Conservation (phyloP, 2,888 invertebrate genomes). For the Taphrorychus bicolor region DNA sequence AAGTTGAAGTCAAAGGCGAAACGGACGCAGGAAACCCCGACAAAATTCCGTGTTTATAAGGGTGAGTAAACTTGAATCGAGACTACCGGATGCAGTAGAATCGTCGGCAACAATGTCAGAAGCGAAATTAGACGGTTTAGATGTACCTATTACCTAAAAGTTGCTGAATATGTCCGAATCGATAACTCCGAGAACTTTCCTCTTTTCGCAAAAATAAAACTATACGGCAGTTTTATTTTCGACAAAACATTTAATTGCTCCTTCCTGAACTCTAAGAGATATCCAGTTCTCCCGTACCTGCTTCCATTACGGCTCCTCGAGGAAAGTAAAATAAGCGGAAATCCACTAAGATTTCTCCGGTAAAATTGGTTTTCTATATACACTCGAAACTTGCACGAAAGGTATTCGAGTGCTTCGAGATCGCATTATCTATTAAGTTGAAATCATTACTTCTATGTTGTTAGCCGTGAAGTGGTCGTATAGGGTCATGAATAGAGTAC, state of each 20-base stretch:
- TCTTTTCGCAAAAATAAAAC: neutral
- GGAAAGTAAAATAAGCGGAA: neutral
- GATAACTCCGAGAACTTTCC: too few species aligned
- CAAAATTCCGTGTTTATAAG: neutral
- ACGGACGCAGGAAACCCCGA: neutral
- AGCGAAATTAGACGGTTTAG: neutral
- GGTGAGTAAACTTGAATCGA: neutral
- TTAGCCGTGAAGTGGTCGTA: neutral
- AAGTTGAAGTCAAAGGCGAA: neutral
- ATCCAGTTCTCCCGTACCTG: neutral
- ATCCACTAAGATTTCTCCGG: neutral
- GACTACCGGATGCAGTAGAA: neutral
- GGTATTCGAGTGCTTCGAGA: neutral
- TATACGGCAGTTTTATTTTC: neutral
- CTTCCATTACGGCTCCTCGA: conserved; percentile 1
- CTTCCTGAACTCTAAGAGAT: conserved; percentile 5
- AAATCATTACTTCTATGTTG: neutral
- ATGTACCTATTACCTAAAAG: neutral
- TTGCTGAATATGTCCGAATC: neutral
- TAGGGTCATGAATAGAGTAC: neutral
- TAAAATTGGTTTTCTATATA: neutral
- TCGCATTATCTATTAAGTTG: neutral
- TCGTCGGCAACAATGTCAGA: neutral
- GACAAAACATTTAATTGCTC: conserved; percentile 13
- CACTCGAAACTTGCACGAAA: neutral